A percentile compares a stretch with the other conserved stretches of the same genome.
Conservation (phyloP, 1,140 invertebrate species). For the Arctopsyche grandis region DNA sequence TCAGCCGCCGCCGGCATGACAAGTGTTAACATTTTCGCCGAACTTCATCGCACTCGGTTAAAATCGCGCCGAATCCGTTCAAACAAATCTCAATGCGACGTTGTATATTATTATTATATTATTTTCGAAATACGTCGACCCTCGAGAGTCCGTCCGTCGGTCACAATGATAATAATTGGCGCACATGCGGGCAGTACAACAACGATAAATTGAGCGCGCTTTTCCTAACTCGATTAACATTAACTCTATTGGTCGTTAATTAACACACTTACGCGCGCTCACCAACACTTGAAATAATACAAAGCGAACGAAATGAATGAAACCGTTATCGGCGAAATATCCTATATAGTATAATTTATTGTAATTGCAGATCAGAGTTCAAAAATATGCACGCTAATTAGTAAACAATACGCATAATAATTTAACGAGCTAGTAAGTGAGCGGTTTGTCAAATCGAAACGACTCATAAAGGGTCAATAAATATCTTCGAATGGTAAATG, state of each 20-base stretch:
- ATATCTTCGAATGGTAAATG: no score
- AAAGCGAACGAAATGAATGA: neutral
- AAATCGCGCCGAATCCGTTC: no score
- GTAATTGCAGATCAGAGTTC: neutral
- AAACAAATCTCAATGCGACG: no score
- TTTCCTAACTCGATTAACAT: constrained; percentile 3
- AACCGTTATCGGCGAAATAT: neutral
- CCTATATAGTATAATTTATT: neutral
- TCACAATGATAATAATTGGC: neutral
- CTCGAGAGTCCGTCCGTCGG: neutral
- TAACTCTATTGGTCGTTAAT: constrained; percentile 9
- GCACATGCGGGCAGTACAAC: constrained; percentile 2
- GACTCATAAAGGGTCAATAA: no score
- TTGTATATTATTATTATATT: neutral
- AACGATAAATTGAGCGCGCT: neutral
- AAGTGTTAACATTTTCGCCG: no score
- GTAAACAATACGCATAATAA: no score
- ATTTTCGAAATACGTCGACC: neutral
- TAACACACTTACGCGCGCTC: neutral
- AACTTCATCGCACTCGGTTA: no score
- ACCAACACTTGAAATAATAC: neutral
- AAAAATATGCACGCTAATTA: neutral
- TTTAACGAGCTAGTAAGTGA: no score
- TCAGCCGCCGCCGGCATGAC: no score
- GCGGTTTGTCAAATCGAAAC: no score